Conservation (phyloP, 2,113 vertebrate species). For the Carettochelys insculpta region DNA sequence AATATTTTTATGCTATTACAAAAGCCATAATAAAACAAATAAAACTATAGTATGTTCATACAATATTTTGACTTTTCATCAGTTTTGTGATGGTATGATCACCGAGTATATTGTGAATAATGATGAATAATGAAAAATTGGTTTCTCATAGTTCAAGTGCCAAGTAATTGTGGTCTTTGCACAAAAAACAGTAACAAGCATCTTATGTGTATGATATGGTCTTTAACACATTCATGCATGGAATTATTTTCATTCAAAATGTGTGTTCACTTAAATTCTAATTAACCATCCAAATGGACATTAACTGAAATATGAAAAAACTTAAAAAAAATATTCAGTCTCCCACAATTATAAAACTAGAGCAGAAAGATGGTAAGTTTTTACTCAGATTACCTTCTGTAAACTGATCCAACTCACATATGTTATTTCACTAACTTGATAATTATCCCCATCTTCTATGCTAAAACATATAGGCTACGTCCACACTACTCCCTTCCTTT, state of each 20-base stretch:
- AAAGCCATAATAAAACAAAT: not conserved
- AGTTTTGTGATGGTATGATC: not conserved
- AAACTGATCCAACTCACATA: not conserved
- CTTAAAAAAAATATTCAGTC: not conserved
- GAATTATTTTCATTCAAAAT: slow-evolving; percentile 14
- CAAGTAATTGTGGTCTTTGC: not conserved
- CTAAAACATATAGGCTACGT: too few species aligned
- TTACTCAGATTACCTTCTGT: not conserved
- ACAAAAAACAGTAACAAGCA: not conserved
- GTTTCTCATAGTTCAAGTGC: not conserved
- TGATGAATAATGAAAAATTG: slow-evolving; percentile 12
- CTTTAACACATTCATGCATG: not conserved
- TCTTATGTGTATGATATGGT: not conserved
- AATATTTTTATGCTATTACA: slow-evolving; percentile 1
- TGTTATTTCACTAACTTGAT: not conserved
- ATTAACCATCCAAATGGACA: not conserved
- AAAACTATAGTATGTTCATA: not conserved
- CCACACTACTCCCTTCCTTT: too few species aligned
- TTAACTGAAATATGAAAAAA: not conserved
- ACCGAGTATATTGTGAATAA: not conserved
- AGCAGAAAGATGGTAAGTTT: not conserved
- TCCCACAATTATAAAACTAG: not conserved
- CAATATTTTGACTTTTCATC: not conserved
- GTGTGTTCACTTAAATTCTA: not conserved
- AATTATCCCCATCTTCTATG: not conserved